Evolutionary conservation across 92 coral and sea anemone species (phyloP).

Genomic region (Micromussa lordhowensis): DNA sequence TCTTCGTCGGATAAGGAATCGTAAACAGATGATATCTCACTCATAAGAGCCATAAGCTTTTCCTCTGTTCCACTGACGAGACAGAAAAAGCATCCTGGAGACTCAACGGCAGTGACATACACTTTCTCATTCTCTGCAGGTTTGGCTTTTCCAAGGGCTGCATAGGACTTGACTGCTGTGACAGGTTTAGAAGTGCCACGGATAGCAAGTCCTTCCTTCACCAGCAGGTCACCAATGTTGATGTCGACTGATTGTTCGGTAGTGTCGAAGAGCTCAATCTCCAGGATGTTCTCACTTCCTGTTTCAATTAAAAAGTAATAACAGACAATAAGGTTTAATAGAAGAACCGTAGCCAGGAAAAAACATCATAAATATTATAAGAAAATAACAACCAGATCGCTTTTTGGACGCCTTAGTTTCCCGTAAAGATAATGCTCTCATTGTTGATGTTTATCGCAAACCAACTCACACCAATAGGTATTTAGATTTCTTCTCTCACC

Average conservation of each 20-base stretch:
- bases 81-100: constrained; percentile 81
- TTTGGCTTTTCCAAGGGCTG: constrained; percentile 40
- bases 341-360: too few relatives aligned
- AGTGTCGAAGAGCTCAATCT: constrained; percentile 82
- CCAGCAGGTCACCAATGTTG: constrained; percentile 75
- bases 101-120: constrained; percentile 79
- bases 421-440: too few relatives aligned
- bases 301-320: not conserved
- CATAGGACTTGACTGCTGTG: constrained; percentile 20
- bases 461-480: too few relatives aligned
- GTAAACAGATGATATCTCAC: constrained; percentile 63
- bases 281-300: constrained; percentile 55
- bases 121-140: constrained; percentile 64
- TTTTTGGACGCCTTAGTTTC: too few relatives aligned
- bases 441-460: too few relatives aligned
- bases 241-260: constrained; percentile 75
- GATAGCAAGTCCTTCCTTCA: constrained; percentile 71
- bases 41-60: constrained; percentile 75
- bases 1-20: constrained; percentile 60
- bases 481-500: too few relatives aligned
- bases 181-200: constrained; percentile 23
- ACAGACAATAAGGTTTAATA: not conserved
- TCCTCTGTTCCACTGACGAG: constrained; percentile 84
- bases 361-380: too few relatives aligned
- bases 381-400: too few relatives aligned